A percentile compares a stretch with the other conserved stretches of the same genome.
Conservation (phyloP, 2,888 invertebrate species). For the Choreutis nemorana region DNA sequence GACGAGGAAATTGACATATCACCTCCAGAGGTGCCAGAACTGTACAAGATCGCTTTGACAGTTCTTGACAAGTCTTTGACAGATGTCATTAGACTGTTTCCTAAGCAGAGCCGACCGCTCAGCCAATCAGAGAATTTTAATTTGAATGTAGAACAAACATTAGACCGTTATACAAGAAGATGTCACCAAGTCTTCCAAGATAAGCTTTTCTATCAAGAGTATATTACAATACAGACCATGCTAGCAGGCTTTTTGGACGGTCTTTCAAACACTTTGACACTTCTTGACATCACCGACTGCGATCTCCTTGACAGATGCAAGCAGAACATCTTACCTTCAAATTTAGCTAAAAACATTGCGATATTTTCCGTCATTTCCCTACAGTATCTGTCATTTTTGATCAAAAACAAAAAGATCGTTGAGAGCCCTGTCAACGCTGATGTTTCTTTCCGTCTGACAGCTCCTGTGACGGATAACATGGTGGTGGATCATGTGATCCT, state of each 20-base stretch:
- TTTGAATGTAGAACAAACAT: constrained; percentile 44
- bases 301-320: constrained; percentile 51
- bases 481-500: constrained; percentile 44
- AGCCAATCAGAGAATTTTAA: constrained; percentile 58
- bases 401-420: constrained; percentile 55
- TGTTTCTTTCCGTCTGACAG: constrained; percentile 40
- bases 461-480: constrained; percentile 33
- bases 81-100: constrained; percentile 46
- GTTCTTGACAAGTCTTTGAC: constrained; percentile 43
- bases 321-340: constrained; percentile 36
- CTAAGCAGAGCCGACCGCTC: constrained; percentile 52
- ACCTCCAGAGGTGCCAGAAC: constrained; percentile 39
- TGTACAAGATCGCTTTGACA: constrained; percentile 31
- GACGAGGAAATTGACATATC: constrained; percentile 41
- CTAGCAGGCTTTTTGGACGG: constrained; percentile 37
- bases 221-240: constrained; percentile 40
- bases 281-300: constrained; percentile 45
- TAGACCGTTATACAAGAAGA: constrained; percentile 52
- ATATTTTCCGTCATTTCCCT: constrained; percentile 50
- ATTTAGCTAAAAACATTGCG: constrained; percentile 40
- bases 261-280: constrained; percentile 27
- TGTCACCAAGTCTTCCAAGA: constrained; percentile 62
- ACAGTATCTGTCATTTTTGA: constrained; percentile 55
- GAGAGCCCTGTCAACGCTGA: constrained; percentile 48
- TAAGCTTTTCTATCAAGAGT: constrained; percentile 54